A percentile compares a stretch with the other conserved stretches of the same genome.
Conservation (phyloP, 2,113 vertebrate genomes). For the Promerops cafer region DNA sequence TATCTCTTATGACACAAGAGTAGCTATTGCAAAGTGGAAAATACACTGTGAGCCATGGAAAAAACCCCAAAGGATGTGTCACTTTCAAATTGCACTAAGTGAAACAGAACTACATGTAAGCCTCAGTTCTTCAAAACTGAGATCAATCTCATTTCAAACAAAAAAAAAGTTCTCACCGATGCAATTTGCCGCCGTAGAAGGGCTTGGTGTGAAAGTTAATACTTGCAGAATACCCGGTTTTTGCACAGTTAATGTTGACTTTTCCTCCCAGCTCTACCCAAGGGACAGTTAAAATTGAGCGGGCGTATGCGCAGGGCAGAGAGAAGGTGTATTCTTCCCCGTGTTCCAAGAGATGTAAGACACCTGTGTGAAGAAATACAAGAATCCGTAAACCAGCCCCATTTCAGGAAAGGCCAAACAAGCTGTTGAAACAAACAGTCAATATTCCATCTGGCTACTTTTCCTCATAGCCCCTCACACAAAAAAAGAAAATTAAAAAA, state of each 20-base stretch:
- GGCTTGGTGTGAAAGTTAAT: conserved; percentile 99
- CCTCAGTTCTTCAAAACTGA: background rate
- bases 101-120: background rate
- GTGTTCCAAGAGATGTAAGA: conserved; percentile 87
- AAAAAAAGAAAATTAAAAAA: background rate
- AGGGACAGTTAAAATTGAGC: conserved; percentile 96
- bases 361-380: conserved; percentile 70
- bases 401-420: background rate
- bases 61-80: background rate
- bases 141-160: background rate
- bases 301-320: conserved; percentile 91
- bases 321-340: conserved; percentile 95
- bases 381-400: background rate
- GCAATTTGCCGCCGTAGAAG: conserved; percentile 95
- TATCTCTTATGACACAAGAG: background rate
- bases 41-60: background rate
- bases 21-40: background rate
- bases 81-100: background rate
- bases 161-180: conserved; percentile 76
- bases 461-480: background rate
- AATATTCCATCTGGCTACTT: background rate
- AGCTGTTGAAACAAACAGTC: background rate
- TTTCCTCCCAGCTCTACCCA: conserved; percentile 98
- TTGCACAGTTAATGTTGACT: conserved; percentile 87
- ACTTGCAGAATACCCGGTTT: conserved; percentile 90